phyloP scores from a whole-genome alignment of 2,888 invertebrate species.

The Sphaeridia pumilis region DNA sequence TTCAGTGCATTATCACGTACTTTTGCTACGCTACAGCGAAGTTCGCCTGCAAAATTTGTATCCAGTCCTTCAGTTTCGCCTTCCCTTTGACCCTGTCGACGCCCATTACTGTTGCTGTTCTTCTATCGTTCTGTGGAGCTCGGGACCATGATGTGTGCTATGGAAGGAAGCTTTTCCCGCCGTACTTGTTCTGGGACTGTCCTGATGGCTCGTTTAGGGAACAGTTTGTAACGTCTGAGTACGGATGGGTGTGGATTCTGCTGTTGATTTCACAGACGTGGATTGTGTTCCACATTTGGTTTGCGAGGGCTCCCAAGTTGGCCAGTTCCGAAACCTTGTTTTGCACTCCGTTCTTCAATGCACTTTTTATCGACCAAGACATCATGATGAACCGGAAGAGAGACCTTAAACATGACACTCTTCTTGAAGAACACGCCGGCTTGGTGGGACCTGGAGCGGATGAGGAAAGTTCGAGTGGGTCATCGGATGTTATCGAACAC shows the following conservation, averaged over 20 bases:
- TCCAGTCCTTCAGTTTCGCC: slow-evolving; percentile 43
- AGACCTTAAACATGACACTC: too few relatives aligned
- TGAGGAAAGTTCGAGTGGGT: slow-evolving; percentile 50
- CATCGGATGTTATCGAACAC: neutral
- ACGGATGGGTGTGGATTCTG: slow-evolving; percentile 84
- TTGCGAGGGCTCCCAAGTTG: slow-evolving; percentile 81
- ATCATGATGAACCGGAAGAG: slow-evolving; percentile 81
- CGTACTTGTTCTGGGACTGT: slow-evolving; percentile 45
- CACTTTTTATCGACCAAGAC: slow-evolving; percentile 84
- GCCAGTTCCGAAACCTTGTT: slow-evolving; percentile 93
- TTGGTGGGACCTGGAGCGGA: neutral
- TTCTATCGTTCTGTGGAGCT: slow-evolving; percentile 47
- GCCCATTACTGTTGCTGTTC: slow-evolving; percentile 38
- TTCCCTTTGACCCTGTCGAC: slow-evolving; percentile 41
- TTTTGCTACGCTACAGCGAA: slow-evolving; percentile 42
- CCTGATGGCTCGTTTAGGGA: slow-evolving; percentile 37
- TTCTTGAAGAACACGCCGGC: too few relatives aligned
- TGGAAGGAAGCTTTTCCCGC: slow-evolving; percentile 52
- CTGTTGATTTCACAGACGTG: slow-evolving; percentile 92
- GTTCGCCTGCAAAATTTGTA: slow-evolving; percentile 45
- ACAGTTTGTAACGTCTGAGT: slow-evolving; percentile 41
- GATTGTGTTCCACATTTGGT: slow-evolving; percentile 92
- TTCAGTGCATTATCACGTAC: slow-evolving; percentile 40
- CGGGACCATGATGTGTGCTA: slow-evolving; percentile 72
- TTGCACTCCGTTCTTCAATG: slow-evolving; percentile 84